These are phyloP conservation scores for Leptinotarsa defecta DNA, from an alignment of 1,140 invertebrate genomes.

Conservation along the genomic window DNA sequence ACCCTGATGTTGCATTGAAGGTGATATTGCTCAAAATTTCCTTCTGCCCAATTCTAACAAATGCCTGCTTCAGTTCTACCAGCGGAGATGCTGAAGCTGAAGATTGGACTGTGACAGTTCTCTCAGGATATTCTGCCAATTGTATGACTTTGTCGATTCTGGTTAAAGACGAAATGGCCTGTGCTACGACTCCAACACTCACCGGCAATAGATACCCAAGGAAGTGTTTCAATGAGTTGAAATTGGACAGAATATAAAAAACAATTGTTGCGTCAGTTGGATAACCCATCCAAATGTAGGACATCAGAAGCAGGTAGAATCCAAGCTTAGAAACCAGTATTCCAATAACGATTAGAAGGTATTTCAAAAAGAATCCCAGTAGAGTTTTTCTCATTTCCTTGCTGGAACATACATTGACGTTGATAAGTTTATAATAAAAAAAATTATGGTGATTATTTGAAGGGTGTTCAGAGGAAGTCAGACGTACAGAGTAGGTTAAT, in stretches of 20 bases:
- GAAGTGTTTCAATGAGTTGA: conserved; percentile 71
- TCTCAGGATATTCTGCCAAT: conserved; percentile 37
- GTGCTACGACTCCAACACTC: conserved; percentile 65
- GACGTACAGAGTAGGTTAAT: no score
- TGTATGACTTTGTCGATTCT: conserved; percentile 42
- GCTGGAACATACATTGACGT: conserved; percentile 31
- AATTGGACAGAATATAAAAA: conserved; percentile 76
- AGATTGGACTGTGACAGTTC: neutral
- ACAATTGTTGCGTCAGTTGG: conserved; percentile 75
- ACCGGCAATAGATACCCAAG: conserved; percentile 77
- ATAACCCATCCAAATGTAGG: conserved; percentile 71
- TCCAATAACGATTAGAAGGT: conserved; percentile 35
- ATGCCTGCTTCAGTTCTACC: neutral
- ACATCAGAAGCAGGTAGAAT: conserved; percentile 64
- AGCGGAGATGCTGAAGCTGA: conserved; percentile 20
- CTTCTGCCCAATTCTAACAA: conserved; percentile 39
- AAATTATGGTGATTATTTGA: neutral
- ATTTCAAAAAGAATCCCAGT: conserved; percentile 42
- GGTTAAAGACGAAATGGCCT: conserved; percentile 55
- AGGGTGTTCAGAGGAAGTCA: neutral
- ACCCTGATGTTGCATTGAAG: conserved; percentile 62
- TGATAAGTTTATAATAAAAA: neutral
- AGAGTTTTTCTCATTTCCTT: conserved; percentile 44
- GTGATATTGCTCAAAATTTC: conserved; percentile 66
- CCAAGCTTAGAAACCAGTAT: conserved; percentile 70